These are phyloP conservation scores for Drusus annulatus DNA, from an alignment of 1,140 invertebrate species.

Conservation along the genomic window DNA sequence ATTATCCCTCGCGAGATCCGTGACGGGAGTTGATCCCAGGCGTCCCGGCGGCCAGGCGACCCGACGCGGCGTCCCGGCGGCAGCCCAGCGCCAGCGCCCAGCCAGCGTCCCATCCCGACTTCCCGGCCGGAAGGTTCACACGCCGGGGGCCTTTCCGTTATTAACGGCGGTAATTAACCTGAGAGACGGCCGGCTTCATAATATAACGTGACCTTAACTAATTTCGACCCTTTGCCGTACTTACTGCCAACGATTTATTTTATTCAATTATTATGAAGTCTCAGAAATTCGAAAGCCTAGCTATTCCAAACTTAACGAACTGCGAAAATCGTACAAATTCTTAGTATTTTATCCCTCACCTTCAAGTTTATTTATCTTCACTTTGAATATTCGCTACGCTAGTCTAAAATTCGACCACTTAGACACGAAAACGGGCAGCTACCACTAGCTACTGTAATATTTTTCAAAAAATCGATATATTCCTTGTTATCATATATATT, in stretches of 20 bases:
- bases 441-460: neutral
- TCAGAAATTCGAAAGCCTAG: neutral
- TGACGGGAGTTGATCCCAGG: conserved; percentile 23
- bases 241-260: conserved; percentile 18
- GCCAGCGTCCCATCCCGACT: neutral
- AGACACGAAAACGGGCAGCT: neutral
- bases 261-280: conserved; percentile 36
- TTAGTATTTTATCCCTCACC: neutral
- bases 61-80: neutral
- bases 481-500: conserved; percentile 23
- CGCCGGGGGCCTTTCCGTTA: conserved; percentile 34
- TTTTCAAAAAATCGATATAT: conserved; percentile 4
- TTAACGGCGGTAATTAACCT: conserved; percentile 55
- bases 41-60: neutral
- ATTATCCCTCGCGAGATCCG: conserved; percentile 9
- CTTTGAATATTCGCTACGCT: no score
- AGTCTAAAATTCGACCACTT: no score
- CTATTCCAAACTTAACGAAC: neutral
- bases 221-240: conserved; percentile 27
- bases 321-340: conserved; percentile 3
- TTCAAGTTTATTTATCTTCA: neutral
- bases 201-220: conserved; percentile 55
- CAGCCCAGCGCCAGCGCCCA: neutral
- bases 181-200: conserved; percentile 47
- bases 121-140: neutral